Evolutionary conservation across 1,140 invertebrate species (phyloP), one percentile per base, ranked within the genome.

Genomic region (Papilio aristodemus): DNA sequence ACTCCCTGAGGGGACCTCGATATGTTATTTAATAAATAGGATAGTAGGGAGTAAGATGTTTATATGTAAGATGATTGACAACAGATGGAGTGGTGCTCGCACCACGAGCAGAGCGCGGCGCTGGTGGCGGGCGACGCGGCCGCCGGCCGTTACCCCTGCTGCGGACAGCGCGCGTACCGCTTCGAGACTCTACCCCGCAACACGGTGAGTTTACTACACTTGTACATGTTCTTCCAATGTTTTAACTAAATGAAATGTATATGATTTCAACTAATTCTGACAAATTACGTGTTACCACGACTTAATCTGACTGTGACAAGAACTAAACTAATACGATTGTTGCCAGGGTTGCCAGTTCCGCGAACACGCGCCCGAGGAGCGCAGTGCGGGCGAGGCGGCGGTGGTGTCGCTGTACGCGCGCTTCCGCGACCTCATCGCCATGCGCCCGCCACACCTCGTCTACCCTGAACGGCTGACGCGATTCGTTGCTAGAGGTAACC

Each of bases 111-210:
- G 75, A 82, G 86, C 17, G 93, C 96, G n/a, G 93, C 94, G 0
- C 92, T 95, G 74, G 94, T 94, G 75, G 94, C 93, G 93, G 70
- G 90, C 89, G 50, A 93, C 92, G 54, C 93, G 84, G 95, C 95
- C 0, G 91, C 95, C 11, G 95, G 95, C 37, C 93, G 95, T 38
- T 97, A 95, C 90, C 95, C 96, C 0, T 98, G 97, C 84, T 98
- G 97, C 85, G 96, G 96, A 59, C 95, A 96, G 87, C 93, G 95
- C 77, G 95, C 96, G 17, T 96, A 96, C 76, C 93, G 95, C 74
- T 97, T 95, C 90, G 95, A 97, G 85, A 94, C 93, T 63, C 68
- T 95, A 74, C 86, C 92, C 64, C 84, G 94, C 78, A 87, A 89
- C 81, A 90, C 90, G 38, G 91, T 91, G 63, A 75, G 73, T 73